phyloP scores from a whole-genome alignment of 1,140 invertebrate genomes.

The Ceratosolen solmsi region DNA sequence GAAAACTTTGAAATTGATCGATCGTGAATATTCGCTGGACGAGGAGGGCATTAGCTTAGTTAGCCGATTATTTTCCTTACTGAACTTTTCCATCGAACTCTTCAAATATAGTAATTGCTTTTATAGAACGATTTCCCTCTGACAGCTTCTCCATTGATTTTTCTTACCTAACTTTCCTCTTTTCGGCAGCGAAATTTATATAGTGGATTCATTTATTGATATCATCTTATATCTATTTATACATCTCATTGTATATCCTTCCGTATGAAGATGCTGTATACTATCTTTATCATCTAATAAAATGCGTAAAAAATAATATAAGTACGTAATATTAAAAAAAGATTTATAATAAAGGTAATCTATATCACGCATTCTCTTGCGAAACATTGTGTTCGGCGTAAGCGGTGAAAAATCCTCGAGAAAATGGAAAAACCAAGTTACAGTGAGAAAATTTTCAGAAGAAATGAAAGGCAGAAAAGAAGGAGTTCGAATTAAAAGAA shows the following conservation, averaged over 20 bases:
- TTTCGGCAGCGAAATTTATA: not conserved
- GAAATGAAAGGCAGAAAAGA: not conserved
- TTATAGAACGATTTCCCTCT: not conserved
- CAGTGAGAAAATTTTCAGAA: not conserved
- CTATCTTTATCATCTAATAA: no score
- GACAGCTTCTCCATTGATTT: not conserved
- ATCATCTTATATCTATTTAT: not conserved
- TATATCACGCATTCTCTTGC: not conserved
- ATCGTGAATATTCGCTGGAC: conserved; percentile 41
- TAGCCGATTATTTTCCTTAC: conserved; percentile 17
- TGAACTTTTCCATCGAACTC: not conserved
- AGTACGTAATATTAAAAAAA: not conserved
- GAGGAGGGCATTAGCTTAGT: conserved; percentile 16
- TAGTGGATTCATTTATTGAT: not conserved
- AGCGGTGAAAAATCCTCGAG: not conserved
- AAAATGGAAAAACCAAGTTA: not conserved
- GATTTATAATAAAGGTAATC: not conserved
- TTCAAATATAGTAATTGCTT: not conserved
- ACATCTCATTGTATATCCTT: no score
- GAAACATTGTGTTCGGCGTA: not conserved
- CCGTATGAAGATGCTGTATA: no score
- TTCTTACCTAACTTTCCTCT: not conserved
- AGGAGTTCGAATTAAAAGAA: conserved; percentile 18
- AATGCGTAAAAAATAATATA: not conserved
- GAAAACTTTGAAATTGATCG: conserved; percentile 50